Base-by-base conservation (phyloP, 2,888 invertebrate genomes). In the Ptychoptera albimana region DNA sequence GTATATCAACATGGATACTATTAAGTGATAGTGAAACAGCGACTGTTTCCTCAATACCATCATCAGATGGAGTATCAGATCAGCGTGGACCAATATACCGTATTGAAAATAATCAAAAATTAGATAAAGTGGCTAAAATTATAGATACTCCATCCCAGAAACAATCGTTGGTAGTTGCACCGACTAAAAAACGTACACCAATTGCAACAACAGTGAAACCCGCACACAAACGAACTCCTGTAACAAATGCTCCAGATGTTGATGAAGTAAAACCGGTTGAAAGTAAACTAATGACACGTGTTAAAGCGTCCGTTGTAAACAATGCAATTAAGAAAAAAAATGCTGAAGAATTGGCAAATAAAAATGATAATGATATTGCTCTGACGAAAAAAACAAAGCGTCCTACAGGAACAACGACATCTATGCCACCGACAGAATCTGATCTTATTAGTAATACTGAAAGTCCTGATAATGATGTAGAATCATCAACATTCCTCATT, bases 1-100 rank as follows among this genome's bases (percentile, higher is more conserved):
- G 81, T 1, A 69, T 83, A 48, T 83, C 82, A 1, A 83, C 84
- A 1, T 84, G 83, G 84, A 77, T 83, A 48, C 66, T 82, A 13
- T 59, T 84, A 13, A 82, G 79, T 53, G 71, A 72, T 4, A 8
- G 69, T 68, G 13, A 58, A 8, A 11, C 59, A 2, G 60, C 63
- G 11, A 67, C 66, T 0, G 69, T 71, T 29, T 58, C 60, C 2
- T 59, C 61, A 37, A 36, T 41, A 35, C 16, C 35, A 34, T 14
- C 46, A 36, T 42, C 29, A 16, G 41, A 42, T n/a, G 64, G 64
- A 0, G 35, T 41, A 31, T 8, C 45, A 12, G 34, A 47, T 46
- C 12, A 56, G 51, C 36, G 44, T 52, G 0, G 23, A 14, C 7
- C 48, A 46, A 7, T 36, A 37, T 14, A 38, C 45, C 9, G 45